phyloP scores from a whole-genome alignment of 2,888 invertebrate genomes.

The Timema cristinae region DNA sequence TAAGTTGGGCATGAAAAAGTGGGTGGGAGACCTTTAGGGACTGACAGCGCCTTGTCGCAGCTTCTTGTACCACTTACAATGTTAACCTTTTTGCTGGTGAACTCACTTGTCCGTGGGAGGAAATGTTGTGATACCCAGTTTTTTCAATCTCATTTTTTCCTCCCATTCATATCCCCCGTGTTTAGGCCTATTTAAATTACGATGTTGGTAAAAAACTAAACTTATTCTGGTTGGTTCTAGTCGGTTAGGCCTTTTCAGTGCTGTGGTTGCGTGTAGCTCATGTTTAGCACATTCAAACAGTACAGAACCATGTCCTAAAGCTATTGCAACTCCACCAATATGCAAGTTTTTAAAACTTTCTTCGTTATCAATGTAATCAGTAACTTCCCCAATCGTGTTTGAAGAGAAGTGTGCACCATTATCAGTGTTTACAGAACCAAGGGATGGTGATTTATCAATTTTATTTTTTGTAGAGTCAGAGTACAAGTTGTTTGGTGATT shows the following conservation, averaged over 20 bases:
- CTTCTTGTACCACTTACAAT: constrained; percentile 37
- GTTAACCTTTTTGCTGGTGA: constrained; percentile 13
- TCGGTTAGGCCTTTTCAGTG: constrained; percentile 80
- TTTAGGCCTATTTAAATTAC: constrained; percentile 80
- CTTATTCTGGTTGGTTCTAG: constrained; percentile 87
- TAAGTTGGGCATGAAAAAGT: constrained; percentile 54
- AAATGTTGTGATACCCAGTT: constrained; percentile 61
- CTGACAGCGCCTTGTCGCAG: constrained; percentile 30
- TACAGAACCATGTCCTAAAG: constrained; percentile 89
- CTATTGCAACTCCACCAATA: constrained; percentile 94
- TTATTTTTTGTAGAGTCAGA: too few species aligned
- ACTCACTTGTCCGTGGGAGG: constrained; percentile 39
- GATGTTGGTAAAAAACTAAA: constrained; percentile 93
- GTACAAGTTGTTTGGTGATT: constrained; percentile 50
- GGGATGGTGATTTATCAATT: constrained; percentile 49
- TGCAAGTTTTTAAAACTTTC: constrained; percentile 86
- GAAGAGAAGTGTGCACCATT: constrained; percentile 39
- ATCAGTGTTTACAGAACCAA: constrained; percentile 18
- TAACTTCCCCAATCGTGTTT: constrained; percentile 74
- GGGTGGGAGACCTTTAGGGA: constrained; percentile 34
- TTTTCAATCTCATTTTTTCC: constrained; percentile 81
- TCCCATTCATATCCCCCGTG: constrained; percentile 93
- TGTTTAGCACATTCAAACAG: constrained; percentile 96
- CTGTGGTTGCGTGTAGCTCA: constrained; percentile 94
- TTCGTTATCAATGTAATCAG: constrained; percentile 73